Evolutionary conservation across 2,797 vertebrate species (phyloP).

Genomic region (Apodemus agrarius): DNA sequence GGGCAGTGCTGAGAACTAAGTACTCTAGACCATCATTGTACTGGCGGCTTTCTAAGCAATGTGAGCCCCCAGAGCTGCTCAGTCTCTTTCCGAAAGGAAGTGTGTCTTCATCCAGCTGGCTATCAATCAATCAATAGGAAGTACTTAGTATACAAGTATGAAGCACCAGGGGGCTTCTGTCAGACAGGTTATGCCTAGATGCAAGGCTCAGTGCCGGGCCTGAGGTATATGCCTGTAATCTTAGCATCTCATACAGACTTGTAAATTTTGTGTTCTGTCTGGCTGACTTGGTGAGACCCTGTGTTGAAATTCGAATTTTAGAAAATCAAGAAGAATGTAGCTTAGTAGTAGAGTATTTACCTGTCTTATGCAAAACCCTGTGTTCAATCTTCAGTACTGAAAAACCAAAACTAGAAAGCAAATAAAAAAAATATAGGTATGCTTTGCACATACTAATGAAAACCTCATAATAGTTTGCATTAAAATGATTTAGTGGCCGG

Average conservation of each 20-base stretch:
- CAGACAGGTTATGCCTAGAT: not conserved
- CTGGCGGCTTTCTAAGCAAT: not conserved
- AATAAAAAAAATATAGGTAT: not conserved
- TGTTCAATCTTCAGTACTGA: not conserved
- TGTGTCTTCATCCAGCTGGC: too few species aligned
- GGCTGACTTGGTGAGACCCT: not conserved
- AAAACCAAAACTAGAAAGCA: not conserved
- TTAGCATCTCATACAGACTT: not conserved
- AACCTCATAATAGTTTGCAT: not conserved
- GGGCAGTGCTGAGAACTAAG: not conserved
- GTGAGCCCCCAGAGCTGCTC: not conserved
- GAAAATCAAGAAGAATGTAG: not conserved
- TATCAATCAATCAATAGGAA: not conserved
- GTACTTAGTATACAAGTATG: not conserved
- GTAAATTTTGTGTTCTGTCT: not conserved
- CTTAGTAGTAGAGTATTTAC: not conserved
- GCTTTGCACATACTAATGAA: not conserved
- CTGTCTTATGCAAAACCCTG: not conserved
- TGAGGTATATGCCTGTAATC: not conserved
- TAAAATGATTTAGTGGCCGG: not conserved
- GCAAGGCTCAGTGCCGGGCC: not conserved
- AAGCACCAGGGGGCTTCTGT: not conserved
- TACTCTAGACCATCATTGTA: too few species aligned
- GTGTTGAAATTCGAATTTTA: not conserved
- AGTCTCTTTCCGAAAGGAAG: not conserved